Conservation (phyloP, 1,140 invertebrate genomes). For the Rhynchophorus ferrugineus region DNA sequence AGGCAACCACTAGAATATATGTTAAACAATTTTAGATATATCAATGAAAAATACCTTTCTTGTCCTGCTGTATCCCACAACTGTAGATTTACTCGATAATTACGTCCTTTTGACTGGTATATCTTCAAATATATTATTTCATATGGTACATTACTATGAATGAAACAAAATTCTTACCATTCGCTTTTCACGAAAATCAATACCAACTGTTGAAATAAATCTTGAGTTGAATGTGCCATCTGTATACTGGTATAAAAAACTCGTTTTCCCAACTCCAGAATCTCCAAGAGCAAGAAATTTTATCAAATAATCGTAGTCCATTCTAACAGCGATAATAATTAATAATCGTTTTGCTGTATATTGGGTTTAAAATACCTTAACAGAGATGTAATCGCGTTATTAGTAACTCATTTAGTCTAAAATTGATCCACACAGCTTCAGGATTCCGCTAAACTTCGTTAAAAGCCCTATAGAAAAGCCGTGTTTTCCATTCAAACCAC, state of each 20-base stretch:
- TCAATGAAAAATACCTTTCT: slow-evolving; percentile 55
- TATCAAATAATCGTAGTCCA: slow-evolving; percentile 95
- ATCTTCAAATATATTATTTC: slow-evolving; percentile 49
- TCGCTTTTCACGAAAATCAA: slow-evolving; percentile 95
- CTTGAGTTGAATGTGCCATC: slow-evolving; percentile 85
- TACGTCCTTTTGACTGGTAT: slow-evolving; percentile 69
- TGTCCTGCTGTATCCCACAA: slow-evolving; percentile 96
- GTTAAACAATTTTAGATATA: not conserved
- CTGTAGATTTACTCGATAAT: slow-evolving; percentile 83
- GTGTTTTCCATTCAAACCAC: too few relatives aligned
- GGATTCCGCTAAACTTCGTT: too few relatives aligned
- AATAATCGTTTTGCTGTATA: too few relatives aligned
- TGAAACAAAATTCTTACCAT: slow-evolving; percentile 57
- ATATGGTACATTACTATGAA: not conserved
- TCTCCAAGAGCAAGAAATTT: slow-evolving; percentile 93
- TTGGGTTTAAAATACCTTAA: too few relatives aligned
- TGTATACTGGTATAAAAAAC: slow-evolving; percentile 91
- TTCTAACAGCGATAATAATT: slow-evolving; percentile 28
- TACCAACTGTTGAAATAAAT: slow-evolving; percentile 96
- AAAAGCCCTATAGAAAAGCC: too few relatives aligned
- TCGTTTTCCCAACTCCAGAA: slow-evolving; percentile 90
- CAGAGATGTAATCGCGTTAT: too few relatives aligned
- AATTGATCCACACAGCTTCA: too few relatives aligned
- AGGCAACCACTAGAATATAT: not conserved
- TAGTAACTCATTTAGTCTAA: too few relatives aligned